Conservation (phyloP, 2,888 invertebrate species). For the Sarcophaga carnaria region DNA sequence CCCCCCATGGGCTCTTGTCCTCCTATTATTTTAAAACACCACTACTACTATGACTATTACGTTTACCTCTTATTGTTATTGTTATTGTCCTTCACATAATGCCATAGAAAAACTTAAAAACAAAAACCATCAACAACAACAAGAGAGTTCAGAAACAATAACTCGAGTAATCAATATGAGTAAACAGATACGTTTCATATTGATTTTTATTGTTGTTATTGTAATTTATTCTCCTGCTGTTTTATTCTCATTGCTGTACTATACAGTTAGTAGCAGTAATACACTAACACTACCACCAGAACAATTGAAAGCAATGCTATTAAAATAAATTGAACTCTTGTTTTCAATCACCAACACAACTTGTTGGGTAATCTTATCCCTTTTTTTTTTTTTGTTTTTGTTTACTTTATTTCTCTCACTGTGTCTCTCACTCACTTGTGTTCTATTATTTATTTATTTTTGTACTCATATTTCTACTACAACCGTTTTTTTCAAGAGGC, state of each 20-base stretch:
- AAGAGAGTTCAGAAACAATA: slow-evolving; percentile 21
- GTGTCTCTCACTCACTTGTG: neutral
- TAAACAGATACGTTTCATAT: slow-evolving; percentile 54
- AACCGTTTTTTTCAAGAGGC: too few species aligned
- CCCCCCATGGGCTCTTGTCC: neutral
- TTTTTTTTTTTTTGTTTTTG: neutral
- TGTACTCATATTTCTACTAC: neutral
- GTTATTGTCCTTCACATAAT: too few species aligned
- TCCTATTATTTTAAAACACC: too few species aligned
- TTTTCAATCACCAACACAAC: slow-evolving; percentile 47
- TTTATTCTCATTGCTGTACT: neutral
- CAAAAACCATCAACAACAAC: too few species aligned
- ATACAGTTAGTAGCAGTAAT: neutral
- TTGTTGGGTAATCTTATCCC: neutral
- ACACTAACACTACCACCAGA: neutral
- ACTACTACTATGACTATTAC: too few species aligned
- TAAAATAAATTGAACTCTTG: slow-evolving; percentile 64
- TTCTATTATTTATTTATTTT: neutral
- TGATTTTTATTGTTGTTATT: slow-evolving; percentile 58
- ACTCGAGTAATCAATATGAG: slow-evolving; percentile 1
- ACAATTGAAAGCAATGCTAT: slow-evolving; percentile 31
- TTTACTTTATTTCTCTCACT: slow-evolving; percentile 12
- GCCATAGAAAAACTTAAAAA: too few species aligned
- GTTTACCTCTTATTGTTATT: too few species aligned
- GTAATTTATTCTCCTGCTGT: neutral